Conservation (phyloP, 1,140 invertebrate species). For the Caenorhabditis briggsae region DNA sequence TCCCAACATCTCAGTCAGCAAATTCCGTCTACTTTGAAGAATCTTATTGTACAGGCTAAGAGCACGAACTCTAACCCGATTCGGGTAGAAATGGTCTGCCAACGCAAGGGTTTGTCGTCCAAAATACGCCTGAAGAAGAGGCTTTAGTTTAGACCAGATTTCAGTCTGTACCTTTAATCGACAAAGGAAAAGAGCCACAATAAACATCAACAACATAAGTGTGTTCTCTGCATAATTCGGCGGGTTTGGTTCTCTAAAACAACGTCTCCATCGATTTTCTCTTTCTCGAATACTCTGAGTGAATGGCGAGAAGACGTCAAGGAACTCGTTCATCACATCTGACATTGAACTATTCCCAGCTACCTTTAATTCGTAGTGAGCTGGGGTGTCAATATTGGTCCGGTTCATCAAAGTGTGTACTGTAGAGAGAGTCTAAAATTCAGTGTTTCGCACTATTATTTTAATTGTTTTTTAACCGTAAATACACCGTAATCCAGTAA, state of each 20-base stretch:
- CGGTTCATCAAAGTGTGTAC: constrained; percentile 51
- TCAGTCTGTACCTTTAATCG: background rate
- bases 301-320: constrained; percentile 54
- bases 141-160: background rate
- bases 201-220: constrained; percentile 31
- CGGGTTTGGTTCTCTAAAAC: constrained; percentile 57
- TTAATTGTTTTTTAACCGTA: too few relatives aligned
- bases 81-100: constrained; percentile 59
- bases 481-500: constrained; percentile 46
- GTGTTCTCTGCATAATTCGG: constrained; percentile 34
- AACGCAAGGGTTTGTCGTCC: constrained; percentile 44
- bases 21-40: constrained; percentile 35
- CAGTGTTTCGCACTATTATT: too few relatives aligned
- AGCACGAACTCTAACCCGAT: constrained; percentile 50
- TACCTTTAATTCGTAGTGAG: constrained; percentile 61
- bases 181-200: constrained; percentile 51
- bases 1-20: constrained; percentile 25
- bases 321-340: constrained; percentile 46
- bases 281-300: constrained; percentile 36
- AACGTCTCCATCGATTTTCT: constrained; percentile 53
- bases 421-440: constrained; percentile 7
- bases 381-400: constrained; percentile 56
- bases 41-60: constrained; percentile 53
- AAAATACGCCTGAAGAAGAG: constrained; percentile 52
- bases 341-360: constrained; percentile 53